Evolutionary conservation across 2,888 invertebrate genomes (phyloP).

Genomic region (Platerodrilus igneus): DNA sequence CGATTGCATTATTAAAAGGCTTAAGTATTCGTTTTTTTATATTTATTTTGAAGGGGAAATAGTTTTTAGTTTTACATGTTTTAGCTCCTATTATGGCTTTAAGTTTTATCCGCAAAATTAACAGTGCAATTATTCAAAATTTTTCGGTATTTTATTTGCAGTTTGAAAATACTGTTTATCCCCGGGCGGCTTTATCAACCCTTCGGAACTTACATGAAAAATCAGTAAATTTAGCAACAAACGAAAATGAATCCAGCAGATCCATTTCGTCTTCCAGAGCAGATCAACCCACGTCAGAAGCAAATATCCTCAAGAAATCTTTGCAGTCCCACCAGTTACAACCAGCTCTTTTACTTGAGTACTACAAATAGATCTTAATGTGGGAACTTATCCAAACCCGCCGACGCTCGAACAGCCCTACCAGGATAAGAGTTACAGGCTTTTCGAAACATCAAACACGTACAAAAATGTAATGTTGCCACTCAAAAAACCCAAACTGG

Average conservation of each 20-base stretch:
- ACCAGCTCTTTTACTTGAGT: conserved; percentile 30
- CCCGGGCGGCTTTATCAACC: not conserved
- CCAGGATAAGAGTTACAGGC: conserved; percentile 19
- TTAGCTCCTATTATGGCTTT: too few relatives aligned
- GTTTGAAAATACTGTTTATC: conserved; percentile 9
- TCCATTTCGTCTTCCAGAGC: not conserved
- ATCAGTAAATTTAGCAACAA: too few relatives aligned
- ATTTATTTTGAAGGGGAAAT: too few relatives aligned
- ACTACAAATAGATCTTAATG: conserved; percentile 25
- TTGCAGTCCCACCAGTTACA: conserved; percentile 30
- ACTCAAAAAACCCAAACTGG: conserved; percentile 39
- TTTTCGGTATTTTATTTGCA: not conserved
- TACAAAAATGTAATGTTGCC: conserved; percentile 40
- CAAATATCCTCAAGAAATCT: conserved; percentile 8
- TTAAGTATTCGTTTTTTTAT: too few relatives aligned
- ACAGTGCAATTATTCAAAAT: conserved; percentile 27
- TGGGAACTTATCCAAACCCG: conserved; percentile 15
- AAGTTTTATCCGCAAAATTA: conserved; percentile 31
- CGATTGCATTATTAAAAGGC: too few relatives aligned
- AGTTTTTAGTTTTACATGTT: too few relatives aligned
- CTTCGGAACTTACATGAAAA: not conserved
- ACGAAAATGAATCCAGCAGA: too few relatives aligned
- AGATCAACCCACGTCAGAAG: not conserved
- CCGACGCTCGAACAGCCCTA: not conserved
- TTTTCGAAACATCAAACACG: conserved; percentile 39